Percentiles rank a stretch among this genome's conserved stretches.
Conservation (phyloP, 2,888 invertebrate genomes). For the Psococerastis gibbosa region DNA sequence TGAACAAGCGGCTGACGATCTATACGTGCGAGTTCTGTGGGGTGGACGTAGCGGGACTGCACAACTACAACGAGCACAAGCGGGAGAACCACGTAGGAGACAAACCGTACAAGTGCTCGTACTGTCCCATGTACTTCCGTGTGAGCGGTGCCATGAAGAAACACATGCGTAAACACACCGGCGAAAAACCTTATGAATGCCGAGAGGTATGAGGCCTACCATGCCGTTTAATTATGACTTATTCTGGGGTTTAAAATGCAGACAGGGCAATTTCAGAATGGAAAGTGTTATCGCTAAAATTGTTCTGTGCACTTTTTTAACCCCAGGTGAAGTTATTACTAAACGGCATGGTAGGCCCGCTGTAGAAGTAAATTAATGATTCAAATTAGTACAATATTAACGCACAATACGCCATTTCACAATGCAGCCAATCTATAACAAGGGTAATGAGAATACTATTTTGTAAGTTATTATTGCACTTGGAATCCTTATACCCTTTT, state of each 20-base stretch:
- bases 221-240: no score
- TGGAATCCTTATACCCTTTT: background rate
- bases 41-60: constrained; percentile 41
- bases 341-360: no score
- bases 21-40: constrained; percentile 42
- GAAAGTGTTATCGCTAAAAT: constrained; percentile 1
- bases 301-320: constrained; percentile 7
- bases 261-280: no score
- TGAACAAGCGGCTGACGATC: constrained; percentile 33
- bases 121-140: constrained; percentile 52
- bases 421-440: no score
- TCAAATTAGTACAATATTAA: no score
- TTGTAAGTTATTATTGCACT: constrained; percentile 7
- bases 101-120: constrained; percentile 47
- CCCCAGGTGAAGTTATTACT: no score
- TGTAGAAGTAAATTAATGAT: no score
- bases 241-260: no score
- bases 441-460: no score
- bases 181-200: constrained; percentile 46
- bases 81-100: constrained; percentile 25
- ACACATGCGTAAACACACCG: constrained; percentile 39
- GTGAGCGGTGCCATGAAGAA: constrained; percentile 59
- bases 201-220: constrained; percentile 37
- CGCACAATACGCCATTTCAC: no score
- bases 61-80: constrained; percentile 12